Evolutionary conservation across 1,140 invertebrate species (phyloP), one percentile per base, ranked within the genome.

Genomic region (Ladona fulva): DNA sequence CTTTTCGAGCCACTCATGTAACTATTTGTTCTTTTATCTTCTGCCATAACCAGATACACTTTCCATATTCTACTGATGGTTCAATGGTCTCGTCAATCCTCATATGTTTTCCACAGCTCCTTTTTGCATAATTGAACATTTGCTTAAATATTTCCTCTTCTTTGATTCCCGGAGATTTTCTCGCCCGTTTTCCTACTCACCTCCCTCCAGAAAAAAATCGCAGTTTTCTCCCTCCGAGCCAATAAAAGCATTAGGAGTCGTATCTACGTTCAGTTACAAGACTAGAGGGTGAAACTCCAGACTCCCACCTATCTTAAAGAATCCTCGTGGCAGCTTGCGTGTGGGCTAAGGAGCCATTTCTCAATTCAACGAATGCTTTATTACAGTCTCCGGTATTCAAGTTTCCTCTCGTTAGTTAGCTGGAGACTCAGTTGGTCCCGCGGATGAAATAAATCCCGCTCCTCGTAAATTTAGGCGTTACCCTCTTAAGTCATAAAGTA

Each of bases 361-460:
- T 66, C 52, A 66, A 66, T 66, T 66, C 52, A 3, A 66, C 52
- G 52, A 66, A 66, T 66, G 52, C 52, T 66, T 66, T 66, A 66
- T 66, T 66, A 66, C 52, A 3, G 16, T 6, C 52, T 66, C 52
- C 52, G 52, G 52, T 66, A 66, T 66, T 66, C 52, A 66, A 66
- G 52, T 66, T 66, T 66, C 52, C 52, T 66, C 52, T 66, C 52
- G 52, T 66, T 66, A 66, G 52, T 66, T 66, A 66, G 52, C 52
- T 22, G 3, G 52, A 66, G n/a, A 66, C 52, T 66, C 52, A 66
- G 52, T 66, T 66, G 44, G 44, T 11, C 44, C 19, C 44, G 44
- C 44, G 19, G 19, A 52, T 52, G 52, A 66, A 22, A 66, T 66
- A 66, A 66, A 66, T 66, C 52, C n/a, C 3, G 5, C 1, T 19